Base-by-base conservation (phyloP, 2,888 invertebrate genomes). In the Candidula unifasciata region DNA sequence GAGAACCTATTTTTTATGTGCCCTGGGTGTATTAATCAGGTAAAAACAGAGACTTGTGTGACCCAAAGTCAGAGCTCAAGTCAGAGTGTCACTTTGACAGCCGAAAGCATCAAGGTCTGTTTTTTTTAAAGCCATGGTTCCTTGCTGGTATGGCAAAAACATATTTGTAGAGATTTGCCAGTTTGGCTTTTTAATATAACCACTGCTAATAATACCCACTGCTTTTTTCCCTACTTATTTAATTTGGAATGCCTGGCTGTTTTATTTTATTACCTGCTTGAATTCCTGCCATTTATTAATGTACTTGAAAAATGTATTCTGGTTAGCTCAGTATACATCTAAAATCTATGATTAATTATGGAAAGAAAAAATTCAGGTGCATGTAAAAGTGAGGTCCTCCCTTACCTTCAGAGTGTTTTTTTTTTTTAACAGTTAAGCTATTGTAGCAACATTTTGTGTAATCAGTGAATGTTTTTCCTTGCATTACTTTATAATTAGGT, bases 21-120 rank as follows among this genome's bases (percentile, higher is more conserved):
- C 44, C 76, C 82, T 74, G 78, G 57, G 27, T 84, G 21, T 84
- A 66, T 80, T 52, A 37, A 80, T 18, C 27, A 74, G 79, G 84
- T 66, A n/a, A 64, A 83, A 74, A 79, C 83, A 35, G 83, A 79
- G 27, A 54, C 44, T 37, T 74, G 35, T 66, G 73, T 68, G 74
- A 84, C 54, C 24, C 66, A 74, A 52, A 44, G 35, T 71, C 73
- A 79, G 24, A 84, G 68, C 30, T 54, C 74, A 60, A 76, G 64
- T 30, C 54, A 52, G 21, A 54, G 52, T 30, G 6, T 54, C 27
- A 68, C 30, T 35, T 35, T 77, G 10, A 27, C 68, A 52, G 77
- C 68, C 60, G 71, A 73, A 21, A 60, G 5, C 30, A 35, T 33
- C 35, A 71, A 85, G 76, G 80, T 80, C 69, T 69, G 79, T 74